phyloP scores from a whole-genome alignment of 2,888 invertebrate genomes.

The Ceratothoa steindachneri region DNA sequence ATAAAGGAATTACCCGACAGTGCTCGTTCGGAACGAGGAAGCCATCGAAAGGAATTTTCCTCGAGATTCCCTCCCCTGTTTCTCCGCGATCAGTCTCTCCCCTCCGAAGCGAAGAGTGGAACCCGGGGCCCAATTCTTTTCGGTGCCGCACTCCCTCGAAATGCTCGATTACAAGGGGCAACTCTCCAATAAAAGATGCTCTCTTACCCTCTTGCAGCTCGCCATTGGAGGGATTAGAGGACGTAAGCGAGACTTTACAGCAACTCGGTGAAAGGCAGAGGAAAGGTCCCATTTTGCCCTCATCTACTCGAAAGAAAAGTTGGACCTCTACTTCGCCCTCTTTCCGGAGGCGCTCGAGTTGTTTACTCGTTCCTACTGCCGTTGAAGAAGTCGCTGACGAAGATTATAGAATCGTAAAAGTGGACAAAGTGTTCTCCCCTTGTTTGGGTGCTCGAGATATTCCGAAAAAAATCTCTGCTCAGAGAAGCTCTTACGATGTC shows the following conservation, averaged over 20 bases:
- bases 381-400: background rate
- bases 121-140: background rate
- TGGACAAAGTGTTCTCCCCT: background rate
- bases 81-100: background rate
- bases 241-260: background rate
- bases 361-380: background rate
- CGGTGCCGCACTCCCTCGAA: background rate
- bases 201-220: background rate
- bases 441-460: no score
- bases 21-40: background rate
- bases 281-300: background rate
- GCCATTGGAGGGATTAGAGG: background rate
- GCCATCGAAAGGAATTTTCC: background rate
- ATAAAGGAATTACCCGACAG: constrained; percentile 5
- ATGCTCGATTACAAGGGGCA: background rate
- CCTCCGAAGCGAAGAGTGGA: background rate
- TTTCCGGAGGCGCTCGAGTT: background rate
- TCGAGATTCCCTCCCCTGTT: background rate
- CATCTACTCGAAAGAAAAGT: background rate
- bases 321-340: background rate
- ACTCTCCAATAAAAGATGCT: background rate
- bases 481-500: no score
- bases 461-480: no score
- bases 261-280: no score
- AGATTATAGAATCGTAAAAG: background rate